These are phyloP conservation scores for Origma solitaria DNA, from an alignment of 2,113 vertebrate genomes.

Conservation along the genomic window DNA sequence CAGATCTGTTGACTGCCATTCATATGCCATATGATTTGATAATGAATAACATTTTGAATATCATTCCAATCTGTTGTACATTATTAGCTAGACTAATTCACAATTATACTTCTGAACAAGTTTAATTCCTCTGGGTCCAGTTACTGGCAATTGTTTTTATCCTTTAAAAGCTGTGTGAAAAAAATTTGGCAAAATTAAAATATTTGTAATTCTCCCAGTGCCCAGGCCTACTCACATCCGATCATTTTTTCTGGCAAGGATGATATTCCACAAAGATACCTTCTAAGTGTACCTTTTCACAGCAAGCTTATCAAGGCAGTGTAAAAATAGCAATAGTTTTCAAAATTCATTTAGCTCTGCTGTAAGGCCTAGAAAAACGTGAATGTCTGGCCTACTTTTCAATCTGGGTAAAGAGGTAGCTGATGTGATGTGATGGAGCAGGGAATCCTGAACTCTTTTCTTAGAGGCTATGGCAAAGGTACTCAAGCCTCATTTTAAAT, in stretches of 20 bases:
- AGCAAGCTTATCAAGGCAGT: neutral
- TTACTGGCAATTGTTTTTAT: neutral
- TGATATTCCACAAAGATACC: neutral
- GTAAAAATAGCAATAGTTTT: slow-evolving; percentile 4
- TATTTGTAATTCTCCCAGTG: neutral
- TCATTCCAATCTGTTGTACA: neutral
- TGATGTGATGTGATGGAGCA: slow-evolving; percentile 9
- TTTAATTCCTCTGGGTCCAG: neutral
- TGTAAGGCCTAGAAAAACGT: neutral
- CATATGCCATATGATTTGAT: neutral
- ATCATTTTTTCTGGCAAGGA: neutral
- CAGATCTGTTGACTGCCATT: neutral
- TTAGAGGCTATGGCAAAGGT: neutral
- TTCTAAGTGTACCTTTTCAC: neutral
- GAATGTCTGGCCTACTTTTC: slow-evolving; percentile 21
- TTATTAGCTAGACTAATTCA: neutral
- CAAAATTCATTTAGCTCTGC: neutral
- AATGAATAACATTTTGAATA: neutral
- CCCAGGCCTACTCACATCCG: neutral
- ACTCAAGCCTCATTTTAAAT: neutral
- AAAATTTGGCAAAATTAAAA: neutral
- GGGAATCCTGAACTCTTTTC: slow-evolving; percentile 5
- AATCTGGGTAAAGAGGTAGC: neutral
- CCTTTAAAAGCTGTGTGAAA: neutral
- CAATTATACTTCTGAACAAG: neutral